Base-by-base conservation (phyloP, 2,888 invertebrate genomes). In the Volucella inanis region DNA sequence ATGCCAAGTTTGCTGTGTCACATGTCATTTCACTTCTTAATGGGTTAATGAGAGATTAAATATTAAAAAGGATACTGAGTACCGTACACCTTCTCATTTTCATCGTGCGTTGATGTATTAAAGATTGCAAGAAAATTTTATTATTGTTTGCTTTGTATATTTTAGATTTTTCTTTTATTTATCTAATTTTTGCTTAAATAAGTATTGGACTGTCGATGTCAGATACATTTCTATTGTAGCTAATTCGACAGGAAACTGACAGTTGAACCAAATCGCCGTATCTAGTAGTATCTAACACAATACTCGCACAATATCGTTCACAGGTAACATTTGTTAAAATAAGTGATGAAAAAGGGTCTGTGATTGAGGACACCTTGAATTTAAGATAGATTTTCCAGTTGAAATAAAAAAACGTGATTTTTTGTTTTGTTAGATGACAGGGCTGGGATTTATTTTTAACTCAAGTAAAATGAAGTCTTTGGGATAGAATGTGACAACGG, bases 161-260 rank as follows among this genome's bases (percentile, higher is more conserved):
- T 10, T 2, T 31, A 31, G 0, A 31, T 39, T 11, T 54, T 43
- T 9, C 14, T 22, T 9, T 10, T 43, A 22, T 9, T 43, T 65
- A 9, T 14, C 8, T 39, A 8, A 31, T 4, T 1, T 31, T 31
- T 3, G 6, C 31, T 31, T 31, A 6, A 6, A 31, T 31, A 6
- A 31, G 31, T 6, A 31, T 31, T 6, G 31, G 4, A 31, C 39
- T 38, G 39, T 57, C 41, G 41, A 10, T n/a, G 10, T 8, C 55
- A 41, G 18, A 2, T 47, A 31, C 52, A 45, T 12, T 31, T 31
- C 31, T 31, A 31, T 31, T 31, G 31, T 0, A 8, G 50, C 11
- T 79, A 72, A 79, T 72, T 79, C 72, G 78, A 79, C 78, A 79
- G 12, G 59, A 65, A 59, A 72, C 43, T 72, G 78, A 72, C 57